These are phyloP conservation scores for Onchidella celtica DNA, from an alignment of 2,888 invertebrate genomes.

Conservation along the genomic window DNA sequence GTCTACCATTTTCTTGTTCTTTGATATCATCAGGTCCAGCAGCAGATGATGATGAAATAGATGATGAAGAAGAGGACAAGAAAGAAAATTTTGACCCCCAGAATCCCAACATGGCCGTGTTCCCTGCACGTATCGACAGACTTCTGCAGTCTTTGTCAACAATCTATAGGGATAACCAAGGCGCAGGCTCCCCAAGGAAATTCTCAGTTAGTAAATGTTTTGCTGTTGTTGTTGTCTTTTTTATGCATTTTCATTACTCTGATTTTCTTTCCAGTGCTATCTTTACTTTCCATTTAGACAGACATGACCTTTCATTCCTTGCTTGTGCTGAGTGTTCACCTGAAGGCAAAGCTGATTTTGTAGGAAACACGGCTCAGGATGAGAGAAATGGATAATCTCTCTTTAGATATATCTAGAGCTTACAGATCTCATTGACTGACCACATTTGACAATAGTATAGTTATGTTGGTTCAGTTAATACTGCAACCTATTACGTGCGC, in stretches of 20 bases:
- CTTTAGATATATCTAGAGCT: no score
- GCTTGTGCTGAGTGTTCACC: no score
- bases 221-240: neutral
- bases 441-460: no score
- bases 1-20: no score
- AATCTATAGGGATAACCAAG: conserved; percentile 8
- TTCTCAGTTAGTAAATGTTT: neutral
- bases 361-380: no score
- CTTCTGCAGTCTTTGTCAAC: conserved; percentile 16
- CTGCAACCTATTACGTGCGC: no score
- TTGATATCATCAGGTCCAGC: neutral
- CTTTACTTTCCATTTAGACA: neutral
- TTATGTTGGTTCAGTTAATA: no score
- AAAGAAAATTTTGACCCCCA: neutral
- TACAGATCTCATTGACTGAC: no score
- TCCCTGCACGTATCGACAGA: conserved; percentile 22
- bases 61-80: neutral
- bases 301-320: neutral
- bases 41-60: neutral
- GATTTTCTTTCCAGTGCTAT: neutral
- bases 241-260: neutral
- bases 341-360: no score
- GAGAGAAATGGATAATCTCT: no score
- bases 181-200: neutral
- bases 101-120: neutral